Evolutionary conservation across 2,113 vertebrate genomes (phyloP).

Genomic region (Orcinus orca): DNA sequence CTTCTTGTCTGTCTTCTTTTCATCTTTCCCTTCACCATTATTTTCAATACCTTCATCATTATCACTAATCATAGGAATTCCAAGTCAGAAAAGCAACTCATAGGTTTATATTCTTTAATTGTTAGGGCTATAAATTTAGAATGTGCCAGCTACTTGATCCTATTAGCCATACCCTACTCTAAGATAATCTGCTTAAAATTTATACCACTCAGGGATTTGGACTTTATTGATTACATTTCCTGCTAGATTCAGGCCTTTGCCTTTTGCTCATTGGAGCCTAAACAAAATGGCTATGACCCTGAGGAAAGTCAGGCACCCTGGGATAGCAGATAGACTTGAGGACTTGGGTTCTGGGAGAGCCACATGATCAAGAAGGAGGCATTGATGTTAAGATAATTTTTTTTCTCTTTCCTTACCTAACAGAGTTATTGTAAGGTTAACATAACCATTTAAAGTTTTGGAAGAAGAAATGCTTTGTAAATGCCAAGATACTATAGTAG

Average conservation of each 20-base stretch:
- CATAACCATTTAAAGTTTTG: constrained; percentile 32
- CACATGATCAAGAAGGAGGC: background rate
- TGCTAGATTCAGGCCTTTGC: background rate
- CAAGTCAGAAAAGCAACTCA: background rate
- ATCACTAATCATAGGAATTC: background rate
- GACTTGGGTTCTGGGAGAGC: background rate
- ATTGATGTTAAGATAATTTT: background rate
- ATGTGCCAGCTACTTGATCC: background rate
- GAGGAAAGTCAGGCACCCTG: background rate
- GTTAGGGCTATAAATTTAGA: constrained; percentile 22
- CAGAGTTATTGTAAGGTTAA: constrained; percentile 26
- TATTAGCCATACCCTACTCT: background rate
- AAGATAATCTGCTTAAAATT: constrained; percentile 49
- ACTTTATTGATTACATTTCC: constrained; percentile 42
- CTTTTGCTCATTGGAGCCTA: background rate
- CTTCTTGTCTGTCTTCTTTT: background rate
- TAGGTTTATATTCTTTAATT: background rate
- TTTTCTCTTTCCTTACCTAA: background rate
- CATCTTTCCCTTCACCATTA: background rate
- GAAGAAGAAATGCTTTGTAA: constrained; percentile 31
- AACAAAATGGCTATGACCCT: background rate
- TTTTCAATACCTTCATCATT: background rate
- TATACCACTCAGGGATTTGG: background rate
- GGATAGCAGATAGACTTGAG: background rate
- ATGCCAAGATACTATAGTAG: constrained; percentile 34